Conservation (phyloP, 2,113 vertebrate species). For the Rallus limicola region DNA sequence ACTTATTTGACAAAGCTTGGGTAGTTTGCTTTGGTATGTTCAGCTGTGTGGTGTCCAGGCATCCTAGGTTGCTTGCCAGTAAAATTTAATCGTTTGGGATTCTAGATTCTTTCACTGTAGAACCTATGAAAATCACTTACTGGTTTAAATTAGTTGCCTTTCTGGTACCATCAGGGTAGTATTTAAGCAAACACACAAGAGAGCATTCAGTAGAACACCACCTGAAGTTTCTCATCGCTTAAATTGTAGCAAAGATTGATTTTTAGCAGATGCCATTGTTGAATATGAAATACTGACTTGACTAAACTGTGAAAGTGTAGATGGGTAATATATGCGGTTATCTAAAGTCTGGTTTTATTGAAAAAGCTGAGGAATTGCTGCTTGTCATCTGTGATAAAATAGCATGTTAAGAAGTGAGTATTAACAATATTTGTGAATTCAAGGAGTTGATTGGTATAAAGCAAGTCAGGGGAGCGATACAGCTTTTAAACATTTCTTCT, state of each 20-base stretch:
- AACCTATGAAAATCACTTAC: not conserved
- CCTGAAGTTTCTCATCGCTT: not conserved
- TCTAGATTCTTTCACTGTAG: not conserved
- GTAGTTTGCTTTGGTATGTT: not conserved
- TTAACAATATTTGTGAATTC: not conserved
- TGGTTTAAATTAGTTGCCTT: not conserved
- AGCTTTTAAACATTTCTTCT: not conserved
- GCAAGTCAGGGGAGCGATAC: not conserved
- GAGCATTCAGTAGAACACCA: not conserved
- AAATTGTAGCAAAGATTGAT: not conserved
- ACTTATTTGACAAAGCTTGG: not conserved
- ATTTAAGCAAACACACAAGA: not conserved
- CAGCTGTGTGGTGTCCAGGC: not conserved
- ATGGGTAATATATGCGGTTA: not conserved
- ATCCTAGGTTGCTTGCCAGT: not conserved
- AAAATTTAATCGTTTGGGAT: not conserved
- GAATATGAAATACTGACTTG: not conserved
- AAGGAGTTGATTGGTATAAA: fast-evolving
- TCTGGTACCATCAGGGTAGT: not conserved
- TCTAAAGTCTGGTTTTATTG: not conserved
- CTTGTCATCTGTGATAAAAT: not conserved
- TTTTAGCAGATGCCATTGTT: not conserved
- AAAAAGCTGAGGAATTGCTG: not conserved
- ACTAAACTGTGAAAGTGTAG: not conserved
- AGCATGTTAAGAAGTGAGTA: not conserved